Conservation (phyloP, 1,140 invertebrate genomes). For the Drosophila seguyi region DNA sequence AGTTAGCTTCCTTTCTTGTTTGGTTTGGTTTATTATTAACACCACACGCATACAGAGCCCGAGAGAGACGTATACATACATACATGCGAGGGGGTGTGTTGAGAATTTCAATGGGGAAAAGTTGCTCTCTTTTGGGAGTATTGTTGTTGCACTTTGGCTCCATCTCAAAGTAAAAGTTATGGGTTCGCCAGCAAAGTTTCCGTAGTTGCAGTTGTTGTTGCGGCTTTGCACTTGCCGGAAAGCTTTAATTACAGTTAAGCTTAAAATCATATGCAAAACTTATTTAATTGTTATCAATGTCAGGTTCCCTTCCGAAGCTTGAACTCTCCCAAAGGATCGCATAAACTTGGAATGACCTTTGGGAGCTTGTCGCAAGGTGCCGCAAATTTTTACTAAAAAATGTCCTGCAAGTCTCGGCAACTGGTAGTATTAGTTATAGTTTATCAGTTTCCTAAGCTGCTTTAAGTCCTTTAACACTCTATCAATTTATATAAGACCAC, state of each 20-base stretch:
- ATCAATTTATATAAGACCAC: not conserved
- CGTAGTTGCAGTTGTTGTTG: slow-evolving; percentile 36
- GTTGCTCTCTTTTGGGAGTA: slow-evolving; percentile 65
- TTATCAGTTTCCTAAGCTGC: not conserved
- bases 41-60: slow-evolving; percentile 30
- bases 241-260: slow-evolving; percentile 81
- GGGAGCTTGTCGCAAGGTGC: not conserved
- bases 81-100: not conserved
- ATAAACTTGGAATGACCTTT: slow-evolving; percentile 1
- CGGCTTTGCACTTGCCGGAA: slow-evolving; percentile 57
- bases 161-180: slow-evolving; percentile 81
- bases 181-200: slow-evolving; percentile 67
- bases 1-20: too few relatives aligned
- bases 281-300: slow-evolving; percentile 76
- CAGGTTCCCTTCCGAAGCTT: slow-evolving; percentile 25
- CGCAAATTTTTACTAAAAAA: not conserved
- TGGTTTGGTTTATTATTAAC: slow-evolving; percentile 78
- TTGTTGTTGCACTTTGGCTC: slow-evolving; percentile 62
- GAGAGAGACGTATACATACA: not conserved
- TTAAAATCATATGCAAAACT: slow-evolving; percentile 80
- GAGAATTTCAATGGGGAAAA: slow-evolving; percentile 44
- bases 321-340: slow-evolving; percentile 3
- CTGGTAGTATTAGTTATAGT: not conserved
- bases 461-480: not conserved
- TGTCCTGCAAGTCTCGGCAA: not conserved